These are phyloP conservation scores for Eupeodes luniger DNA, from an alignment of 2,888 invertebrate species.

Conservation along the genomic window DNA sequence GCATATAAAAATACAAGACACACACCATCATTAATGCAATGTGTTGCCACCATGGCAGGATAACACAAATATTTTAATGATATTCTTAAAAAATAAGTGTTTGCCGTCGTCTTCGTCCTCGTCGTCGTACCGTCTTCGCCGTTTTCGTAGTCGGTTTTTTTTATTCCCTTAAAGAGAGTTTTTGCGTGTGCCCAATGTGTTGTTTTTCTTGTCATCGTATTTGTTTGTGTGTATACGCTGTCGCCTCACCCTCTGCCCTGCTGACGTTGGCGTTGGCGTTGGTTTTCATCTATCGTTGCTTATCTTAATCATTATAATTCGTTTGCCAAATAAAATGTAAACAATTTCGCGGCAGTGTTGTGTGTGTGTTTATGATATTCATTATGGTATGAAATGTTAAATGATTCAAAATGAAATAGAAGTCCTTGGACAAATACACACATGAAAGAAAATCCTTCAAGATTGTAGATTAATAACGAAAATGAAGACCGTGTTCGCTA, in stretches of 20 bases:
- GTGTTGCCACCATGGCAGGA: constrained; percentile 57
- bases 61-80: constrained; percentile 46
- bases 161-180: constrained; percentile 58
- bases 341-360: constrained; percentile 49
- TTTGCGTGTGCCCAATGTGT: constrained; percentile 54
- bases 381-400: constrained; percentile 48
- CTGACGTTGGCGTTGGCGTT: constrained; percentile 16
- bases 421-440: constrained; percentile 18
- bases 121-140: no score
- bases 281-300: constrained; percentile 45
- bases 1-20: constrained; percentile 30
- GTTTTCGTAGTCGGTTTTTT: constrained; percentile 27
- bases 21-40: constrained; percentile 54
- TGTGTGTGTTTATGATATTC: constrained; percentile 59
- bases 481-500: constrained; percentile 31
- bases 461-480: constrained; percentile 44
- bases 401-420: constrained; percentile 59
- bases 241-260: constrained; percentile 26
- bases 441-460: constrained; percentile 23
- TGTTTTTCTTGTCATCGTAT: constrained; percentile 37
- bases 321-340: constrained; percentile 68
- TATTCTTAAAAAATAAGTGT: constrained; percentile 51
- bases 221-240: not conserved
- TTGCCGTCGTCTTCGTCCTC: constrained; percentile 6
- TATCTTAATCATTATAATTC: constrained; percentile 73